These are phyloP conservation scores for Mactromeris polynyma DNA, from an alignment of 2,888 invertebrate species.

Conservation along the genomic window DNA sequence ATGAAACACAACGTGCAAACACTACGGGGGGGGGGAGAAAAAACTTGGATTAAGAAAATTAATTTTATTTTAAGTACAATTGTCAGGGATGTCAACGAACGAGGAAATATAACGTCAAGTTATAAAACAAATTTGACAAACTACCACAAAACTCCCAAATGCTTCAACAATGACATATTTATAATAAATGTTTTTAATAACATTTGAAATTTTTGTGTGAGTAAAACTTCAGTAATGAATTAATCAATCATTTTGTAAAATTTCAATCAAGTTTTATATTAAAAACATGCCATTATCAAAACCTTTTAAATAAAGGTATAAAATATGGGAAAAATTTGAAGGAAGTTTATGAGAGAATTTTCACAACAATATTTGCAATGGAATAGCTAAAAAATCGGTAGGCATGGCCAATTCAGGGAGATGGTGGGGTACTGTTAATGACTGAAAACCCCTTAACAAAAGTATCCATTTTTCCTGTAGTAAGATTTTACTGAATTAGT, in stretches of 20 bases:
- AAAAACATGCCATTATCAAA: no score
- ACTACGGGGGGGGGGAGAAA: background rate
- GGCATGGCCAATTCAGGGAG: no score
- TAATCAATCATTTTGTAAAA: background rate
- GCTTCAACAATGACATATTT: background rate
- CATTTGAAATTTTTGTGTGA: background rate
- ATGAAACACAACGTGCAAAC: background rate
- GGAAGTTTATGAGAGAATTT: no score
- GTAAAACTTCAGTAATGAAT: background rate
- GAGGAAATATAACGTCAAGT: background rate
- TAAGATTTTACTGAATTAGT: no score
- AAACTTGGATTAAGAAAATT: background rate
- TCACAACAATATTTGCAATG: no score
- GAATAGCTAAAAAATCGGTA: no score
- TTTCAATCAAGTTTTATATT: background rate
- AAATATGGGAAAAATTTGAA: no score
- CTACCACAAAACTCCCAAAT: background rate
- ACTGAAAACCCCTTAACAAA: no score
- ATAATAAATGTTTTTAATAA: background rate
- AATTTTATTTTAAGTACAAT: slow-evolving; percentile 10
- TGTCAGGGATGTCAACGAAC: background rate
- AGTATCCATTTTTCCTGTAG: no score
- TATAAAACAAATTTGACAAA: background rate
- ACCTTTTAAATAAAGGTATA: no score
- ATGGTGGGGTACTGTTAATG: no score